phyloP scores from a whole-genome alignment of 2,888 invertebrate species.

The Acrobasis suavella region DNA sequence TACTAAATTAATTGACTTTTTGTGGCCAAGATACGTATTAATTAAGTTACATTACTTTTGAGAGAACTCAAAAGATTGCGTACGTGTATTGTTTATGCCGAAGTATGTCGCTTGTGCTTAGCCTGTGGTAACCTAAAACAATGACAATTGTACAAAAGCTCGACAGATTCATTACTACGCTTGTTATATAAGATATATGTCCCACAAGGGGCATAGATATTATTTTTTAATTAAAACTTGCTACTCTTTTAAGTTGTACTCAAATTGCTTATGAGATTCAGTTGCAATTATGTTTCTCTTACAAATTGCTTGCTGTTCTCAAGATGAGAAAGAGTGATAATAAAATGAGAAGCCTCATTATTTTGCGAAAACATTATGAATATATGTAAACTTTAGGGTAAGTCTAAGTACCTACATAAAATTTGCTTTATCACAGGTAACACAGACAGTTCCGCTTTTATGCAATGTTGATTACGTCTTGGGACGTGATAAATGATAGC shows the following conservation, averaged over 20 bases:
- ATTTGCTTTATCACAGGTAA: not conserved
- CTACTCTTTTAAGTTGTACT: not conserved
- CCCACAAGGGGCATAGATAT: not conserved
- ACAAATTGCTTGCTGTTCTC: constrained; percentile 3
- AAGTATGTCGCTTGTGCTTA: constrained; percentile 24
- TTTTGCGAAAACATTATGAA: not conserved
- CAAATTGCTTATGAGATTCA: constrained; percentile 2
- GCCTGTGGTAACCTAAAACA: constrained; percentile 29
- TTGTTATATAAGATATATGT: constrained; percentile 24
- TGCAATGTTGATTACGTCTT: too few species aligned
- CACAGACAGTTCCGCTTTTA: too few species aligned
- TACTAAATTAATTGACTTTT: constrained; percentile 41
- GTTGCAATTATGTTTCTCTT: not conserved
- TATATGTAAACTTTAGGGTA: not conserved
- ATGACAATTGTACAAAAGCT: constrained; percentile 27
- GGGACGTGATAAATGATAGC: too few species aligned
- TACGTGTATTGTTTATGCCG: constrained; percentile 29
- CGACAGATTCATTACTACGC: constrained; percentile 10
- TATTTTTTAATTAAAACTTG: not conserved
- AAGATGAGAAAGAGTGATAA: not conserved
- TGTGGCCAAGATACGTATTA: constrained; percentile 32
- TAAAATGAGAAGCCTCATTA: not conserved
- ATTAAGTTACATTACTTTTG: constrained; percentile 33
- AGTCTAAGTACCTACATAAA: not conserved
- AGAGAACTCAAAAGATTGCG: constrained; percentile 31